Evolutionary conservation across 2,797 vertebrate genomes (phyloP).

Genomic region (Chloroceryle amazona): DNA sequence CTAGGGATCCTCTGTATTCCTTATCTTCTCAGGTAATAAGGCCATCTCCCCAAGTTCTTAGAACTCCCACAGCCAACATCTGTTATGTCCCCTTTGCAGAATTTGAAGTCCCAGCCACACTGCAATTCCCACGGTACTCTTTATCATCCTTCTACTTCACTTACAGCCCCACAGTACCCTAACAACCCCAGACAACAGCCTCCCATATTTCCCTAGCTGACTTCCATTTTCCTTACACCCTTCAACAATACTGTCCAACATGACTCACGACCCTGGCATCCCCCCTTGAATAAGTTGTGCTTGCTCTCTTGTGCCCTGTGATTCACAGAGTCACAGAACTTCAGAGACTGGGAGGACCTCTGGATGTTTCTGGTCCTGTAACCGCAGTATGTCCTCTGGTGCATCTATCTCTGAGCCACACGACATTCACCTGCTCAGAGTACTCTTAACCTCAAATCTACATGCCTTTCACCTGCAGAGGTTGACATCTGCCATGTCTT

Average conservation of each 20-base stretch:
- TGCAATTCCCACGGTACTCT: neutral
- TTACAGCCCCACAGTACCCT: neutral
- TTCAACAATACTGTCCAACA: neutral
- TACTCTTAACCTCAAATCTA: neutral
- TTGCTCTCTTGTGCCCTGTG: rapidly evolving
- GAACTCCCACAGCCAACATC: neutral
- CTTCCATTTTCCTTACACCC: neutral
- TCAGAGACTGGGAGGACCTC: neutral
- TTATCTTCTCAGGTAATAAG: neutral
- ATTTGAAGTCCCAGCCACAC: neutral
- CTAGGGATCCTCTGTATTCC: neutral
- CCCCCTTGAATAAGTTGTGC: neutral
- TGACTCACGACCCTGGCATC: rapidly evolving
- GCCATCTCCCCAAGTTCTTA: neutral
- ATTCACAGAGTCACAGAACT: neutral
- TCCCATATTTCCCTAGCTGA: neutral
- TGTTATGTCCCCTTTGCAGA: neutral
- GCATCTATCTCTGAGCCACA: neutral
- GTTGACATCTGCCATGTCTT: neutral
- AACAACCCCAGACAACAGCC: neutral
- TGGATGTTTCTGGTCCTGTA: neutral
- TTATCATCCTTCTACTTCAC: neutral
- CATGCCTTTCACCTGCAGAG: neutral
- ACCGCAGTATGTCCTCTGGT: rapidly evolving
- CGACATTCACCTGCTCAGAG: neutral